Evolutionary conservation across 1,140 invertebrate genomes (phyloP), one percentile per base, ranked within the genome.

Genomic region (Augochlora pura): DNA sequence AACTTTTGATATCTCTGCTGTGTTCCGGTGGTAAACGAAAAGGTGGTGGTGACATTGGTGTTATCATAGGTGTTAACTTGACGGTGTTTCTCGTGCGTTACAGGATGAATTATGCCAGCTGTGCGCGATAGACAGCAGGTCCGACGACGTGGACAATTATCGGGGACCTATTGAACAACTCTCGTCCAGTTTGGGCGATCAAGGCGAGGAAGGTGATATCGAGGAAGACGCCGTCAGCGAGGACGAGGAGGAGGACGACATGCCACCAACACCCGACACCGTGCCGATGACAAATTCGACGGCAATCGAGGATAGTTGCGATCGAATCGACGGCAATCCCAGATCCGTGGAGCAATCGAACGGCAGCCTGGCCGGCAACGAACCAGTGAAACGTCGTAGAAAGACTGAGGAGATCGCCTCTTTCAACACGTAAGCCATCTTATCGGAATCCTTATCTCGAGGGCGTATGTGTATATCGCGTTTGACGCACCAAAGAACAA

Each of bases 41-140:
- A 49, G 12, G 46, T 5, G 49, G n/a, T n/a, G 32, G 32, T 32
- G 32, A 32, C 32, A 32, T 4, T 4, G 32, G 32, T 32, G 49
- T n/a, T 18, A 57, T n/a, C n/a, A n/a, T n/a, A 54, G 18, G 5
- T 52, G 49, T n/a, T 18, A 57, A n/a, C 18, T 57, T n/a, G 0
- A 57, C 54, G 54, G 54, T 57, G 52, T 54, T 14, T 54, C 8
- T n/a, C 5, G 54, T 52, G 68, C n/a, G 16, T 70, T 66, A 42
- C 71, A 93, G 92, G 92, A 93, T 86, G 93, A 93, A 75, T 75
- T 93, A 63, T 90, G 92, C 59, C 88, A 90, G 67, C 77, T 93
- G 18, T 93, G 90, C 86, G 91, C 91, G 73, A 91, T 92, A 87
- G 92, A 91, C 80, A 71, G 86, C n/a, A 91, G 87, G 82, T 74